These are phyloP conservation scores for Scomber scombrus DNA, from an alignment of 2,113 vertebrate species.

Conservation along the genomic window DNA sequence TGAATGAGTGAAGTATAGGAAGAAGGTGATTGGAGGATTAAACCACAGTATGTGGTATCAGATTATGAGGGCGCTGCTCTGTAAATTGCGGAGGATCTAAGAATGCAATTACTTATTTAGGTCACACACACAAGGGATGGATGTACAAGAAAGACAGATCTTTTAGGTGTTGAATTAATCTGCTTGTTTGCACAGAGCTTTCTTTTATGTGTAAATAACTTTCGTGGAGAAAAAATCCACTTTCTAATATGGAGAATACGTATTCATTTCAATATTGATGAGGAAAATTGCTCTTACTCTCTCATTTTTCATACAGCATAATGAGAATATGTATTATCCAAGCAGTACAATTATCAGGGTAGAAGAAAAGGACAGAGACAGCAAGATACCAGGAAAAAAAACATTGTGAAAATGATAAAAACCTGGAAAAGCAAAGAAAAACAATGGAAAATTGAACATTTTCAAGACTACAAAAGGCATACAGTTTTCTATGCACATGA, in stretches of 20 bases:
- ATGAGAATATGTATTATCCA: constrained; percentile 5
- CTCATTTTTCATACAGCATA: neutral
- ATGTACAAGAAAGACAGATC: constrained; percentile 27
- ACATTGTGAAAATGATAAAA: constrained; percentile 18
- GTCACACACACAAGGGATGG: constrained; percentile 46
- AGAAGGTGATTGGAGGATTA: constrained; percentile 19
- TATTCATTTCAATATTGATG: constrained; percentile 43
- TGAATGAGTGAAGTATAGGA: neutral
- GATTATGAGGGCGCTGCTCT: constrained; percentile 11
- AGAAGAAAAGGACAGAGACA: constrained; percentile 36
- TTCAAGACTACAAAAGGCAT: constrained; percentile 1
- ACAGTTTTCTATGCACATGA: neutral
- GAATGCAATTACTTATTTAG: constrained; percentile 61
- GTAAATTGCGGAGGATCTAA: constrained; percentile 41
- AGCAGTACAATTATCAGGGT: constrained; percentile 36
- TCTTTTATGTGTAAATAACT: constrained; percentile 40
- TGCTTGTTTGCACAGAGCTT: constrained; percentile 36
- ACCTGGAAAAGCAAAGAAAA: constrained; percentile 4
- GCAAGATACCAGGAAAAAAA: constrained; percentile 19
- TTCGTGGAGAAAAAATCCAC: constrained; percentile 29
- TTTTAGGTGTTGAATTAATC: constrained; percentile 52
- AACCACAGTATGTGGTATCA: constrained; percentile 25
- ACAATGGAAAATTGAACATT: constrained; percentile 1
- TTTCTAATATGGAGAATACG: constrained; percentile 21
- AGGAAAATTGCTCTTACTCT: neutral